Percentiles rank a stretch among this genome's conserved stretches.
Conservation (phyloP, 2,113 vertebrate species). For the Vidua macroura region DNA sequence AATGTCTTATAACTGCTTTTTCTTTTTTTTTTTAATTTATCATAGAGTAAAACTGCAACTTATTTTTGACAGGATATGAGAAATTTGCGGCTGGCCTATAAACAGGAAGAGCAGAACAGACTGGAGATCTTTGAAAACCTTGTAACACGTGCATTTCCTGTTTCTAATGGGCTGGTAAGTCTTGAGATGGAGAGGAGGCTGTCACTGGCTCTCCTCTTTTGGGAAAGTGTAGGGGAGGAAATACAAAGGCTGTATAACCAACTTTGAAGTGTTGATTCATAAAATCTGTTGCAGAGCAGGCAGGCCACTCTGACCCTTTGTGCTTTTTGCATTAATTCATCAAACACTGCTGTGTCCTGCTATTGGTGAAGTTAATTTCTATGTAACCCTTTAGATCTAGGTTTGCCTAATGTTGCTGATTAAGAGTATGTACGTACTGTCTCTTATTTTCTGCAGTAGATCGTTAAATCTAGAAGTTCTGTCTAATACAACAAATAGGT, state of each 20-base stretch:
- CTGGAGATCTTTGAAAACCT: constrained; percentile 86
- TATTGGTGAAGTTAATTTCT: neutral
- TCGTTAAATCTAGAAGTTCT: neutral
- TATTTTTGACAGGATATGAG: constrained; percentile 87
- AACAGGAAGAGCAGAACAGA: constrained; percentile 84
- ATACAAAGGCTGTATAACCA: neutral
- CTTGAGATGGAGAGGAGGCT: neutral
- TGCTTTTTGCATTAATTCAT: neutral
- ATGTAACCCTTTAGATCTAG: neutral
- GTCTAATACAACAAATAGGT: neutral
- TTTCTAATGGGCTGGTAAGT: constrained; percentile 86
- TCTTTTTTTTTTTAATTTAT: neutral
- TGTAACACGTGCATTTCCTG: constrained; percentile 85
- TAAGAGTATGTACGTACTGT: neutral
- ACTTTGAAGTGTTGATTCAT: neutral
- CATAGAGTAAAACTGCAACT: neutral
- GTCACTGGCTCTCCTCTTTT: neutral
- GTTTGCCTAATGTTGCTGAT: neutral
- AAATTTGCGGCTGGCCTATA: constrained; percentile 90
- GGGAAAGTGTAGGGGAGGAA: neutral
- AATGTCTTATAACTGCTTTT: neutral
- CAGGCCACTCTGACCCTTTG: neutral
- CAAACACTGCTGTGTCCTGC: neutral
- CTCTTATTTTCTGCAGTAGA: neutral
- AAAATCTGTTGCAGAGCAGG: neutral